Evolutionary conservation across 2,888 invertebrate genomes (phyloP).

Genomic region (Parasteatoda lunata): DNA sequence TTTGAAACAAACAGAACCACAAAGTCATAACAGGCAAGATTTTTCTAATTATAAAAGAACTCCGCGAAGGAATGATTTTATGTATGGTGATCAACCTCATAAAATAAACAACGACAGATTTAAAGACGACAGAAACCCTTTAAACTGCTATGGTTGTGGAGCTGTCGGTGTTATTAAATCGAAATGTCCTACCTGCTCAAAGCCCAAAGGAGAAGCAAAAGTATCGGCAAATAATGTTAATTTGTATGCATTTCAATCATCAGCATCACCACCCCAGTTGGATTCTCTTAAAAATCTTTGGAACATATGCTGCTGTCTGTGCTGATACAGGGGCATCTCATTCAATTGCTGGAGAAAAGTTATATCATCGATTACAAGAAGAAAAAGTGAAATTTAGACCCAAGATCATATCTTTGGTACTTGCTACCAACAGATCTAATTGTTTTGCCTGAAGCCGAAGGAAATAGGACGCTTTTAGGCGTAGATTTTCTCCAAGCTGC

Average conservation of each 20-base stretch:
- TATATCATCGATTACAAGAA: constrained; percentile 7
- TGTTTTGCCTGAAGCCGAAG: too few relatives aligned
- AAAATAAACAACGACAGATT: too few relatives aligned
- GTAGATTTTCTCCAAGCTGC: background rate
- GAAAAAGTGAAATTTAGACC: background rate
- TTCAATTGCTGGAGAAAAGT: constrained; percentile 17
- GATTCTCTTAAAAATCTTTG: background rate
- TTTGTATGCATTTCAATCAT: background rate
- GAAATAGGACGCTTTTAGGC: too few relatives aligned
- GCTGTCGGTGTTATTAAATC: constrained; percentile 2
- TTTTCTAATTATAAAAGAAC: too few relatives aligned
- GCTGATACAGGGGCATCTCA: constrained; percentile 22
- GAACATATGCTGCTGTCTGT: background rate
- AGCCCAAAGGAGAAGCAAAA: background rate
- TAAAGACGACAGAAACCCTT: background rate
- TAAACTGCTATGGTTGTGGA: constrained; percentile 26
- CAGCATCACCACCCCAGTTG: background rate
- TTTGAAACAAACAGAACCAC: too few relatives aligned
- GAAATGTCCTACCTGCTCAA: constrained; percentile 10
- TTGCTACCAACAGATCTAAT: background rate
- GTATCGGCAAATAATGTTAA: background rate
- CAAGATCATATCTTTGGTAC: too few relatives aligned
- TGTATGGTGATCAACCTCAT: too few relatives aligned
- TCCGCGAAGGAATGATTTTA: too few relatives aligned
- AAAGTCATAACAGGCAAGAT: too few relatives aligned